Evolutionary conservation across 2,888 invertebrate species (phyloP).

Genomic region (Corythucha ciliata): DNA sequence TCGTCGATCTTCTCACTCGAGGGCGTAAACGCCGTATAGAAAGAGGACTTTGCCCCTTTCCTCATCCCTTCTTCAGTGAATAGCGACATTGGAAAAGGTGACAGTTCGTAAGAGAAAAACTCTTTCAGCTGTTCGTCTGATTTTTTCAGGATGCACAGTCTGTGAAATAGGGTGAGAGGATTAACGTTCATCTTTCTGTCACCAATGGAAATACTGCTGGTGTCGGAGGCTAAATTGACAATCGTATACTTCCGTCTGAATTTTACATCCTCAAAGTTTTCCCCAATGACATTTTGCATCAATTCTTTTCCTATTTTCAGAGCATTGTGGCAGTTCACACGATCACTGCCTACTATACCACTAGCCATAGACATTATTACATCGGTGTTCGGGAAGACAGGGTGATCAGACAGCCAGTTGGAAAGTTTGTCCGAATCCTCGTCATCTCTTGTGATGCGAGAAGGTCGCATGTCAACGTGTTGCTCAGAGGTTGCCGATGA

Average conservation of each 20-base stretch:
- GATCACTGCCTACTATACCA: constrained; percentile 1
- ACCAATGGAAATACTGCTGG: too few relatives aligned
- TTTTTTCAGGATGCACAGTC: constrained; percentile 14
- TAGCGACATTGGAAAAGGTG: constrained; percentile 28
- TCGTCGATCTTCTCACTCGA: too few relatives aligned
- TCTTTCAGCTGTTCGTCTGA: constrained; percentile 12
- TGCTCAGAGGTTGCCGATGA: too few relatives aligned
- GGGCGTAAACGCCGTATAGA: too few relatives aligned
- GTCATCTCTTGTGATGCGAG: neutral
- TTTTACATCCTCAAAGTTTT: constrained; percentile 1
- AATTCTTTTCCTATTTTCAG: neutral
- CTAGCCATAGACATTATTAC: constrained; percentile 1
- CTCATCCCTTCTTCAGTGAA: constrained; percentile 1
- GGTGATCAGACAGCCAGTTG: neutral
- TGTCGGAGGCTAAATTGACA: neutral
- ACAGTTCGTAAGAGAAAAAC: constrained; percentile 4
- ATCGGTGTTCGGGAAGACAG: constrained; percentile 1
- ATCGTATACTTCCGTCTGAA: constrained; percentile 4
- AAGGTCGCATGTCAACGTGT: neutral
- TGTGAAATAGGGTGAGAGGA: constrained; percentile 12
- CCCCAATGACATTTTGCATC: neutral
- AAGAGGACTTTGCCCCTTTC: too few relatives aligned
- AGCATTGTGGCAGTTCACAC: constrained; percentile 1
- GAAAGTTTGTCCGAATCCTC: constrained; percentile 3
- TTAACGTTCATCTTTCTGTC: constrained; percentile 6